phyloP scores from a whole-genome alignment of 92 coral and sea anemone species.

The Ricordea florida region DNA sequence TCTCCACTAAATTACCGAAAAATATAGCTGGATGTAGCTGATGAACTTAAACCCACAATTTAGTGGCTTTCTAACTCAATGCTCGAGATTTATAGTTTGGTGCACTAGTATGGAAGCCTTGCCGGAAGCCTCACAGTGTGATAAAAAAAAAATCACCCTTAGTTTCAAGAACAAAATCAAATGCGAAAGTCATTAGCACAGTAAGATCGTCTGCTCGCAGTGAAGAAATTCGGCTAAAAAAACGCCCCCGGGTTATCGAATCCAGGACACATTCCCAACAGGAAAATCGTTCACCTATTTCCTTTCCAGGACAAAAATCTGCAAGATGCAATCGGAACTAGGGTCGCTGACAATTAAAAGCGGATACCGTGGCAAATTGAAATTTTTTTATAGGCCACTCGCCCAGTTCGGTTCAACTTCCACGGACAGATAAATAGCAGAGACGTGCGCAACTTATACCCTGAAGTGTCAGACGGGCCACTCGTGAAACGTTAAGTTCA shows the following conservation, averaged over 20 bases:
- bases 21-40: no score
- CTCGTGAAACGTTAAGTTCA: background rate
- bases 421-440: slow-evolving; percentile 29
- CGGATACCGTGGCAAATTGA: background rate
- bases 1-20: no score
- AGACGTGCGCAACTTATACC: no score
- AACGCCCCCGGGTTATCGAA: background rate
- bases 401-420: slow-evolving; percentile 16
- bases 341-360: background rate
- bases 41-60: no score
- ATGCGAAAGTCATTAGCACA: slow-evolving; percentile 9
- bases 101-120: background rate
- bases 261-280: background rate
- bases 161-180: background rate
- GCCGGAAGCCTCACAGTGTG: background rate
- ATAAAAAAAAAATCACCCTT: no score
- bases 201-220: slow-evolving; percentile 21
- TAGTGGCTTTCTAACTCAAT: no score
- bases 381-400: slow-evolving; percentile 12
- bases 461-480: slow-evolving; percentile 10
- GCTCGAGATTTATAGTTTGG: no score
- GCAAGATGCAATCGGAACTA: slow-evolving; percentile 6
- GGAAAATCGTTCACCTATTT: slow-evolving; percentile 8
- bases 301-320: background rate
- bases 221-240: slow-evolving; percentile 8